Evolutionary conservation across 2,888 invertebrate genomes (phyloP), one percentile per base, ranked within the genome.

Genomic region (Pemphredon lugubris): DNA sequence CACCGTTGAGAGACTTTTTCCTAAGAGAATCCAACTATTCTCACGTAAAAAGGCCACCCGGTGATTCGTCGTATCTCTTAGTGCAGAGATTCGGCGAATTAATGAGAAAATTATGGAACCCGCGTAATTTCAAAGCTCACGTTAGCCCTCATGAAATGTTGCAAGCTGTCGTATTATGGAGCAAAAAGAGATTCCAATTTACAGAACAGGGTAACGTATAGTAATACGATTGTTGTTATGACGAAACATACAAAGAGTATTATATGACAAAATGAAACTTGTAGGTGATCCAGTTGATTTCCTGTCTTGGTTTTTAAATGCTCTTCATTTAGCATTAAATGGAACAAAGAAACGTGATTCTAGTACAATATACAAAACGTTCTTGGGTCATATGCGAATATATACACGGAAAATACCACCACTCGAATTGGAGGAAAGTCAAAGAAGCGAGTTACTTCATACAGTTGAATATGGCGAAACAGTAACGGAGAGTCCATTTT

Each of bases 71-170:
- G 60, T 97, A 96, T 86, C 92, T 98, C 23, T 91, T 99, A 47
- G 97, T 98, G 0, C 96, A 97, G 87, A 91, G 95, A 85, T 99
- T 98, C 89, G 99, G 99, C 0, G 99, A 99, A 88, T 91, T 99
- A 23, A 93, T 99, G 91, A 92, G 99, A 14, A 99, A 99, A 89
- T 91, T 99, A 83, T 99, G 99, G 99, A 99, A 99, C 90, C 98
- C 99, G 0, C 92, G 98, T 39, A 99, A 99, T 86, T 99, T 99
- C 89, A 99, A 99, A 90, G 96, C 99, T 0, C 99, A 99, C 87
- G 99, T 99, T 0, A 98, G 98, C 16, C 99, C 99, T 0, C 99
- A 99, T 88, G 99, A 99, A 92, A 99, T 99, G 99, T 91, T 99
- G 20, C 99, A 99, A 87, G 97, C 99, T 47, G 97, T 98, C 20